phyloP scores from a whole-genome alignment of 92 coral and sea anemone genomes.

The Isaurus tuberculatus region DNA sequence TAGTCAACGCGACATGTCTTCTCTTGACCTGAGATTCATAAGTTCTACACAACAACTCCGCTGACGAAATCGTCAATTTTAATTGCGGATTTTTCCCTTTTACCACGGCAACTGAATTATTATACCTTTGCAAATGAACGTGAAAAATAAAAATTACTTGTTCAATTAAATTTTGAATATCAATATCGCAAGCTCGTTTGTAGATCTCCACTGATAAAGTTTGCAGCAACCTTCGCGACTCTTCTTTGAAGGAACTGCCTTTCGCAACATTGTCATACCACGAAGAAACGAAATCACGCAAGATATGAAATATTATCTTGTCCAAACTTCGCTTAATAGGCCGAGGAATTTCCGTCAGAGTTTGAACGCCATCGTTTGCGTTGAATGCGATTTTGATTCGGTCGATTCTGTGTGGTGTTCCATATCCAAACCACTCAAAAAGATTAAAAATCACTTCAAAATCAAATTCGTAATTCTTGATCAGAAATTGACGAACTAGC shows the following conservation, averaged over 20 bases:
- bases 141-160: slow-evolving; percentile 80
- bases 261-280: slow-evolving; percentile 93
- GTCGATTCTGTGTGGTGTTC: slow-evolving; percentile 75
- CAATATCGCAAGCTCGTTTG: slow-evolving; percentile 72
- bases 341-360: slow-evolving; percentile 72
- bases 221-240: slow-evolving; percentile 74
- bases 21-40: slow-evolving; percentile 76
- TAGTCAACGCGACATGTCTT: slow-evolving; percentile 61
- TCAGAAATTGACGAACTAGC: slow-evolving; percentile 64
- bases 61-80: slow-evolving; percentile 54
- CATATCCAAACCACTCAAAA: slow-evolving; percentile 81
- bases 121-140: slow-evolving; percentile 78
- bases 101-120: slow-evolving; percentile 67
- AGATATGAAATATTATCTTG: slow-evolving; percentile 67
- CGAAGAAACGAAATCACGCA: slow-evolving; percentile 81
- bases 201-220: slow-evolving; percentile 73
- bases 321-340: slow-evolving; percentile 69
- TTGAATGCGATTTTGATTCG: slow-evolving; percentile 48
- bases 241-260: slow-evolving; percentile 75
- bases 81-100: slow-evolving; percentile 75
- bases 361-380: slow-evolving; percentile 56
- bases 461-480: slow-evolving; percentile 75
- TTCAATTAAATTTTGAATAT: slow-evolving; percentile 75
- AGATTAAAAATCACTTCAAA: slow-evolving; percentile 78
- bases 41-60: slow-evolving; percentile 71